These are phyloP conservation scores for Coccyzus lansbergi DNA, from an alignment of 2,797 vertebrate species.

Conservation along the genomic window DNA sequence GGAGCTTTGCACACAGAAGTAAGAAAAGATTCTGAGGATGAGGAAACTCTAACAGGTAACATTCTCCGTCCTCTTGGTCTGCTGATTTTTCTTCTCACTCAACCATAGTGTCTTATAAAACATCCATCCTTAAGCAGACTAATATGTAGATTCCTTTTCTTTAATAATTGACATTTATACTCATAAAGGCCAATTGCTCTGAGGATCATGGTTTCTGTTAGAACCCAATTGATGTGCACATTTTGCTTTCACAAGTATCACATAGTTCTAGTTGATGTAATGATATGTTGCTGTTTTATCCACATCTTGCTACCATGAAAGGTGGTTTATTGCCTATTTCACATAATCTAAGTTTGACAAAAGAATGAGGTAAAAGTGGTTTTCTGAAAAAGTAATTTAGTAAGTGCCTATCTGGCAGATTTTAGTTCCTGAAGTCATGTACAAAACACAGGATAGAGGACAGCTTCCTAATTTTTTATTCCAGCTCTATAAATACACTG, in stretches of 20 bases:
- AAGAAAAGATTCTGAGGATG: not conserved
- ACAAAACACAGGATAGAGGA: not conserved
- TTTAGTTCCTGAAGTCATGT: not conserved
- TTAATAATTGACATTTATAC: not conserved
- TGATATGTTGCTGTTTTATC: not conserved
- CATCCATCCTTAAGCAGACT: not conserved
- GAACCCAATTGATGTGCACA: not conserved
- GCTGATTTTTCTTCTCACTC: not conserved
- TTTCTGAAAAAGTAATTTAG: constrained; percentile 41
- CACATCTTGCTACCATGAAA: not conserved
- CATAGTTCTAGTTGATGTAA: not conserved
- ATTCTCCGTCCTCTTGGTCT: not conserved
- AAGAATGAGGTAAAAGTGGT: not conserved
- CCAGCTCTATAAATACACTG: not conserved
- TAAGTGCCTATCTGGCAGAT: constrained; percentile 19
- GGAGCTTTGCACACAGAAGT: not conserved
- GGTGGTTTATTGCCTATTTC: constrained; percentile 28
- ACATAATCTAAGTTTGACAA: constrained; percentile 26
- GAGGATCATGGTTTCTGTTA: not conserved
- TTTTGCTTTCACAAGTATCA: not conserved
- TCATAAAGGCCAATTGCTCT: not conserved
- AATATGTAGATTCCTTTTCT: not conserved
- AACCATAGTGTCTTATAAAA: not conserved
- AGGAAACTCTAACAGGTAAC: not conserved
- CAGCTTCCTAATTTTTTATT: not conserved